phyloP scores from a whole-genome alignment of 2,888 invertebrate genomes.

The Strigamia transsilvanica region DNA sequence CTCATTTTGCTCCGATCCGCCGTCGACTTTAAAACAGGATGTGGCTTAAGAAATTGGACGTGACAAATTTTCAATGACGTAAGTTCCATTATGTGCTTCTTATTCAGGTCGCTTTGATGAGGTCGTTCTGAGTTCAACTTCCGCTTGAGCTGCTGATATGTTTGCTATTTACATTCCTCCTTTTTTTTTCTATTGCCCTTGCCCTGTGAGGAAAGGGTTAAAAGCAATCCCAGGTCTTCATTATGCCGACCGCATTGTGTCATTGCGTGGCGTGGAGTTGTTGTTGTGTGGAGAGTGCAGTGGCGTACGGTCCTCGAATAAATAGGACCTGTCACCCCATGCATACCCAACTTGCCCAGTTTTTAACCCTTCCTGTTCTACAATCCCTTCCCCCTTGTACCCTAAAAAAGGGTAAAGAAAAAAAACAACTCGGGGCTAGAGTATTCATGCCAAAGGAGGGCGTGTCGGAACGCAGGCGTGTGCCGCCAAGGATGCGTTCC shows the following conservation, averaged over 20 bases:
- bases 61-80: background rate
- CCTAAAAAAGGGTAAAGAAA: slow-evolving; percentile 46
- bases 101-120: slow-evolving; percentile 13
- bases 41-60: background rate
- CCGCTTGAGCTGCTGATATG: background rate
- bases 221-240: slow-evolving; percentile 16
- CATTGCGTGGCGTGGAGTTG: slow-evolving; percentile 21
- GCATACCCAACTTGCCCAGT: slow-evolving; percentile 40
- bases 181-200: slow-evolving; percentile 20
- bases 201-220: slow-evolving; percentile 20
- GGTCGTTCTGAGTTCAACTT: background rate
- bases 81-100: background rate
- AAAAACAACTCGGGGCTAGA: slow-evolving; percentile 46
- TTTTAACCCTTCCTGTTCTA: slow-evolving; percentile 46
- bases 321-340: slow-evolving; percentile 26
- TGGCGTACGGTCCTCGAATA: slow-evolving; percentile 26
- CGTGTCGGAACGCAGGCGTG: slow-evolving; percentile 26
- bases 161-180: background rate
- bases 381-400: slow-evolving; percentile 50
- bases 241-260: slow-evolving; percentile 30
- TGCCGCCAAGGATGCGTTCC: slow-evolving; percentile 15
- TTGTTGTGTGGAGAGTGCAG: slow-evolving; percentile 20
- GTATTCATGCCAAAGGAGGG: slow-evolving; percentile 50
- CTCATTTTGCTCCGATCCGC: slow-evolving; percentile 11
- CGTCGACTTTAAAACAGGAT: slow-evolving; percentile 20